Evolutionary conservation across 2,113 vertebrate genomes (phyloP).

Genomic region (Microcebus tavaratra): DNA sequence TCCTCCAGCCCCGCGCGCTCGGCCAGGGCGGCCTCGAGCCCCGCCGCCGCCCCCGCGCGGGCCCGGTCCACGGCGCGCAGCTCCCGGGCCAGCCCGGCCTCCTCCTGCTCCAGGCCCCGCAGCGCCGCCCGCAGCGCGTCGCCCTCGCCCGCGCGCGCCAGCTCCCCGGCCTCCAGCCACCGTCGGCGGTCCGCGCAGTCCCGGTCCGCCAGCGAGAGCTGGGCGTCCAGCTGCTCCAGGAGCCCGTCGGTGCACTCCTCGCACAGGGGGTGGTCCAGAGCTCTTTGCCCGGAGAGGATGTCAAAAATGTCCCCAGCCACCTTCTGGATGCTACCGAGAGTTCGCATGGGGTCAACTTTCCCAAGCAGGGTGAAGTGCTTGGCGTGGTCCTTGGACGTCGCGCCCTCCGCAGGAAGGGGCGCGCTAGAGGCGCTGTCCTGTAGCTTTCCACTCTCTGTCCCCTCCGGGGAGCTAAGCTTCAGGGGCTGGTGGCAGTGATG

Average conservation of each 20-base stretch:
- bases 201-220: conserved; percentile 91
- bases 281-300: conserved; percentile 93
- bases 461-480: conserved; percentile 86
- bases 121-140: conserved; percentile 87
- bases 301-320: conserved; percentile 90
- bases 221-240: conserved; percentile 92
- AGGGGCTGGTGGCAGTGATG: conserved; percentile 94
- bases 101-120: conserved; percentile 88
- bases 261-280: conserved; percentile 93
- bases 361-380: conserved; percentile 94
- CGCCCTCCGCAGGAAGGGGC: conserved; percentile 81
- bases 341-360: conserved; percentile 89
- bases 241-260: conserved; percentile 95
- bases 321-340: conserved; percentile 91
- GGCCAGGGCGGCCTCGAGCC: conserved; percentile 86
- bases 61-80: conserved; percentile 89
- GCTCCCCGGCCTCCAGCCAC: conserved; percentile 89
- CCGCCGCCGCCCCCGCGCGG: conserved; percentile 84
- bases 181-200: conserved; percentile 93
- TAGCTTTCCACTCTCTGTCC: conserved; percentile 82
- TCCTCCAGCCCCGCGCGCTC: conserved; percentile 88
- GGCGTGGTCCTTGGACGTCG: conserved; percentile 89
- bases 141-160: conserved; percentile 86
- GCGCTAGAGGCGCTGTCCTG: conserved; percentile 88
- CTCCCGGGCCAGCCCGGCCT: conserved; percentile 88